A percentile compares a stretch with the other conserved stretches of the same genome.
Conservation (phyloP, 2,113 vertebrate species). For the Oryzias curvinotus region DNA sequence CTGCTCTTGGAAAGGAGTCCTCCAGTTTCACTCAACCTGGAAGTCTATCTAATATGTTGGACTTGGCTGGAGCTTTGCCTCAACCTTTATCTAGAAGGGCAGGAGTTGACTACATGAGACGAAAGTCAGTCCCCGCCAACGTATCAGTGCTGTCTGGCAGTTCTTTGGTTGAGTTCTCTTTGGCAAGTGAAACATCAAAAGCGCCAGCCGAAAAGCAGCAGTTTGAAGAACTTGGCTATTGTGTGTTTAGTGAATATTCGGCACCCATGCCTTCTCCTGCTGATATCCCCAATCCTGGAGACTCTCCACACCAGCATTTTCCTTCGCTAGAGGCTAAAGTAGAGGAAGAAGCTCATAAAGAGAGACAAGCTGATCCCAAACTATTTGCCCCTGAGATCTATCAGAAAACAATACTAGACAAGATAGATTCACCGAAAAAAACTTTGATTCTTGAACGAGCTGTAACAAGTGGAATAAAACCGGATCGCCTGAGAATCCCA, state of each 20-base stretch:
- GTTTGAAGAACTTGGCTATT: constrained; percentile 63
- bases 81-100: constrained; percentile 36
- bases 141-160: constrained; percentile 48
- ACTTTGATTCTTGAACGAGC: constrained; percentile 62
- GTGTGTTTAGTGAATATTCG: constrained; percentile 62
- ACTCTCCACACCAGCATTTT: constrained; percentile 48
- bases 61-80: constrained; percentile 60
- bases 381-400: constrained; percentile 13
- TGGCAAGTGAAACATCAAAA: constrained; percentile 35
- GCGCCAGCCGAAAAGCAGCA: constrained; percentile 32
- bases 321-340: constrained; percentile 43
- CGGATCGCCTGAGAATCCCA: constrained; percentile 68
- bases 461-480: constrained; percentile 62
- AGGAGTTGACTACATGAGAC: constrained; percentile 51
- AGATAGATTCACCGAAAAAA: constrained; percentile 55
- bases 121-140: constrained; percentile 60
- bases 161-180: constrained; percentile 53
- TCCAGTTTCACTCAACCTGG: constrained; percentile 30
- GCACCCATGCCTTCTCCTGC: constrained; percentile 73
- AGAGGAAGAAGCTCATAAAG: constrained; percentile 36
- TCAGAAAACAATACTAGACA: constrained; percentile 40
- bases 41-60: constrained; percentile 64
- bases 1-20: constrained; percentile 21
- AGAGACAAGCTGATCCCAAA: constrained; percentile 15
- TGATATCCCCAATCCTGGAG: constrained; percentile 59